Evolutionary conservation across 2,113 vertebrate species (phyloP).

Genomic region (Hippocampus barbouri): DNA sequence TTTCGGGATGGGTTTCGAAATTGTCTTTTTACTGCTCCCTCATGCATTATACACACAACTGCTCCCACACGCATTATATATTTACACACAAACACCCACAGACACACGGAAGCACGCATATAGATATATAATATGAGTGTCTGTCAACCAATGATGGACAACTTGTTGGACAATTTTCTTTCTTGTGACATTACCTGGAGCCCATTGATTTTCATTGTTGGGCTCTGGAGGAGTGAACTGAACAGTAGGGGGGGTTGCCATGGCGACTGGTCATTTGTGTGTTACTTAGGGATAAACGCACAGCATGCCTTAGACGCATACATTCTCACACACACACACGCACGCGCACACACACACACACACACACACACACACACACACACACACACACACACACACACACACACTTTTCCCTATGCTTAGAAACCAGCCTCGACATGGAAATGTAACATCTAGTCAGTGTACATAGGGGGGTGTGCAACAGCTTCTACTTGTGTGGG

Average conservation of each 20-base stretch:
- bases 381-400: conserved; percentile 3
- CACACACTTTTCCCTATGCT: neutral
- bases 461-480: conserved; percentile 52
- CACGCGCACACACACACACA: neutral
- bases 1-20: neutral
- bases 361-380: neutral
- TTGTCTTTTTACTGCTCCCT: neutral
- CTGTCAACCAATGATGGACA: neutral
- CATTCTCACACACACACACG: neutral
- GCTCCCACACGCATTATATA: neutral
- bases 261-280: conserved; percentile 43
- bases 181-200: conserved; percentile 3
- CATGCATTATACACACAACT: neutral
- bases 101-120: too few relatives aligned
- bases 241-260: conserved; percentile 45
- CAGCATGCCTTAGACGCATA: conserved; percentile 24
- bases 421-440: conserved; percentile 50
- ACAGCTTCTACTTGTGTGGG: conserved; percentile 1
- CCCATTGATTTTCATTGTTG: conserved; percentile 30
- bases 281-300: conserved; percentile 39
- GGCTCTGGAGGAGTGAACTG: conserved; percentile 33
- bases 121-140: neutral
- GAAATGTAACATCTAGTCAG: conserved; percentile 44
- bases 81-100: neutral
- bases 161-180: neutral